A percentile compares a stretch with the other conserved stretches of the same genome.
phyloP scores from a whole-genome alignment of 2,113 vertebrate species.

The Pachycephala philippinensis region DNA sequence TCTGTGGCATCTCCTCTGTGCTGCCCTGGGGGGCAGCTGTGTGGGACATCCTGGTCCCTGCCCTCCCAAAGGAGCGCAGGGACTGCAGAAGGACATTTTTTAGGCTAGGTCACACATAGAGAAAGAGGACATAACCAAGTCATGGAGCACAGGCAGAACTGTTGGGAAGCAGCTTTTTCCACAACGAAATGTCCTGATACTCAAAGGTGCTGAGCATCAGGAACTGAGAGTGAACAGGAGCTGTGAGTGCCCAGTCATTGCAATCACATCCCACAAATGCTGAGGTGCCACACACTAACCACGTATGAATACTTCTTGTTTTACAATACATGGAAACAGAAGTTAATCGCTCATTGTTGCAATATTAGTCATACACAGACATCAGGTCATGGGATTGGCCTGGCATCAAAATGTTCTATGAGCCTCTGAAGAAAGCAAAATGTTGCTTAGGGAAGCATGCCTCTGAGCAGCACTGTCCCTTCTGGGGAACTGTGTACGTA shows the following conservation, averaged over 20 bases:
- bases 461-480: not conserved
- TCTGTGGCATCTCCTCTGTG: not conserved
- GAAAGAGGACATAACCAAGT: not conserved
- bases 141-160: not conserved
- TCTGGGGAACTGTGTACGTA: not conserved
- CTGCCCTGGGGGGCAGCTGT: not conserved
- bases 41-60: not conserved
- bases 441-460: not conserved
- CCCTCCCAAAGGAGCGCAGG: not conserved
- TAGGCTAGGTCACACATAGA: not conserved
- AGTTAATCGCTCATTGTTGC: not conserved
- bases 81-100: not conserved
- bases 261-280: not conserved
- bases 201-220: not conserved
- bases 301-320: rapidly evolving
- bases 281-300: not conserved
- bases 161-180: not conserved
- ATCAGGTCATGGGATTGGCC: not conserved
- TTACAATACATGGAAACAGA: not conserved
- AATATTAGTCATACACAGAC: not conserved
- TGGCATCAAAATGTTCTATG: not conserved
- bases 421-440: not conserved
- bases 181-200: not conserved
- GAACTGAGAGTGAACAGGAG: not conserved
- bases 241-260: not conserved